A percentile compares a stretch with the other conserved stretches of the same genome.
Conservation (phyloP, 2,113 vertebrate genomes). For the Orthonyx spaldingii region DNA sequence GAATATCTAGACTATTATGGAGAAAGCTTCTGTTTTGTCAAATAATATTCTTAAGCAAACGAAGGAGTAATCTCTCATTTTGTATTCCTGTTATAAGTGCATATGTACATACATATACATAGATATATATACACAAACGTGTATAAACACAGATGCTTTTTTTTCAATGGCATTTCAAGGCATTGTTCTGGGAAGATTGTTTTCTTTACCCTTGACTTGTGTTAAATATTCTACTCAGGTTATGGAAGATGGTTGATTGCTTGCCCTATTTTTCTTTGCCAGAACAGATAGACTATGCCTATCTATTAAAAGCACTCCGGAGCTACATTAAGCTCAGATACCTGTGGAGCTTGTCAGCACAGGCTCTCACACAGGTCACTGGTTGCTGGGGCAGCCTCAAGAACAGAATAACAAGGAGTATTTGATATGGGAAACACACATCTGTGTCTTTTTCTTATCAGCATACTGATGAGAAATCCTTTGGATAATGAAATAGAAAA, state of each 20-base stretch:
- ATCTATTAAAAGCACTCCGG: slow-evolving; percentile 71
- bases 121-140: too few species aligned
- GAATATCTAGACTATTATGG: background rate
- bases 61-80: background rate
- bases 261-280: slow-evolving; percentile 69
- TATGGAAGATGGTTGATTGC: slow-evolving; percentile 55
- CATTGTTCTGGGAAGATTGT: background rate
- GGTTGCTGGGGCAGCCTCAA: slow-evolving; percentile 41
- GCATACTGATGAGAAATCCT: background rate
- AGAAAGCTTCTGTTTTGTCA: background rate
- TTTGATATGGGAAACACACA: slow-evolving; percentile 20
- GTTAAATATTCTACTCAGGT: slow-evolving; percentile 69
- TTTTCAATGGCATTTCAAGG: background rate
- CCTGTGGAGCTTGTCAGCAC: slow-evolving; percentile 70
- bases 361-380: slow-evolving; percentile 64
- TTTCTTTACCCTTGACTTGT: slow-evolving; percentile 69
- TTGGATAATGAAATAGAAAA: background rate
- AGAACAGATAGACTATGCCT: slow-evolving; percentile 58
- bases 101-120: background rate
- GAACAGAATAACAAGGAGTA: slow-evolving; percentile 53
- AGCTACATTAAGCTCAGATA: slow-evolving; percentile 67
- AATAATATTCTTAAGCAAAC: background rate
- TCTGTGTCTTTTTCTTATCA: background rate
- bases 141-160: background rate
- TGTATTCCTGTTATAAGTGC: background rate